phyloP scores from a whole-genome alignment of 1,140 invertebrate genomes.

The Drosophila lini region DNA sequence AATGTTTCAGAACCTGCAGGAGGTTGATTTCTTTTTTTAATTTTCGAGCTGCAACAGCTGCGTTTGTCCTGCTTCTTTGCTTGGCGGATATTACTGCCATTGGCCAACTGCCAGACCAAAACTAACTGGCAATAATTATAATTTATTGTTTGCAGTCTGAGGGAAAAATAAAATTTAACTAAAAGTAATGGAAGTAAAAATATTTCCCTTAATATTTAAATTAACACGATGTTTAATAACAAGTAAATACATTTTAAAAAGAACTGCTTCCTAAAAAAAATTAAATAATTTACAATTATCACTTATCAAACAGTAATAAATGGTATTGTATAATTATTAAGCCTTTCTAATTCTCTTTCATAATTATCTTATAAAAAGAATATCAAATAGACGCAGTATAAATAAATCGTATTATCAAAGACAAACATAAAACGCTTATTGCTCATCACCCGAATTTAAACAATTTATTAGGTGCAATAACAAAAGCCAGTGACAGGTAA shows the following conservation, averaged over 20 bases:
- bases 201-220: background rate
- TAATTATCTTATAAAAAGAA: slow-evolving; percentile 4
- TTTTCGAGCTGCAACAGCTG: slow-evolving; percentile 52
- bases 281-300: background rate
- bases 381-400: background rate
- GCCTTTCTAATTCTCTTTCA: background rate
- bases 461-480: slow-evolving; percentile 20
- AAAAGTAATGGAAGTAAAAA: background rate
- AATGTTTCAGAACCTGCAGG: slow-evolving; percentile 29
- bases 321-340: background rate
- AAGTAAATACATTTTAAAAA: background rate
- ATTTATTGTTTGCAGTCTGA: slow-evolving; percentile 41
- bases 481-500: background rate
- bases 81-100: slow-evolving; percentile 35
- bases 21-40: slow-evolving; percentile 13
- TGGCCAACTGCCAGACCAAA: slow-evolving; percentile 56
- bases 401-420: background rate
- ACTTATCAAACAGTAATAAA: background rate
- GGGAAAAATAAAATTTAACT: background rate
- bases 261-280: background rate
- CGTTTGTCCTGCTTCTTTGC: slow-evolving; percentile 1
- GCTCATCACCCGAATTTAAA: slow-evolving; percentile 28
- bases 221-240: too few species aligned
- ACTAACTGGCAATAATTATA: slow-evolving; percentile 68
- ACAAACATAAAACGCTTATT: background rate